These are phyloP conservation scores for Drosophila sproati DNA, from an alignment of 1,140 invertebrate species.

Conservation along the genomic window DNA sequence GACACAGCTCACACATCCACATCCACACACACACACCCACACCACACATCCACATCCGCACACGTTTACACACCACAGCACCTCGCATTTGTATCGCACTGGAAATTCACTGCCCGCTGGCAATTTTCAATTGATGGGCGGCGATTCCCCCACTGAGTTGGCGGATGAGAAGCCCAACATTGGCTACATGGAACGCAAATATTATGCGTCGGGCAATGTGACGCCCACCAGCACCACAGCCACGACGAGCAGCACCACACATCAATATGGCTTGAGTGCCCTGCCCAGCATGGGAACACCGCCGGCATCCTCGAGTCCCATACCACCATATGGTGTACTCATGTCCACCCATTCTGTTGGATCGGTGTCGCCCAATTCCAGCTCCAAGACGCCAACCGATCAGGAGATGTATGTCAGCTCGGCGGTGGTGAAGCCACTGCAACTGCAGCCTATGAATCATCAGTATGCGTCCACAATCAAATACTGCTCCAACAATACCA, in stretches of 20 bases:
- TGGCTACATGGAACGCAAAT: conserved; percentile 76
- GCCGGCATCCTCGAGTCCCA: conserved; percentile 75
- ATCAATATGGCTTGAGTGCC: conserved; percentile 59
- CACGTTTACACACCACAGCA: conserved; percentile 37
- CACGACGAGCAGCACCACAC: conserved; percentile 42
- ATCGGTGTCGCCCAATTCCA: conserved; percentile 68
- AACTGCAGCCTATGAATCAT: conserved; percentile 72
- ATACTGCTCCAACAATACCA: conserved; percentile 79
- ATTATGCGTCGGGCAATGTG: conserved; percentile 58
- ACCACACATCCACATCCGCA: conserved; percentile 40
- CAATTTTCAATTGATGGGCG: conserved; percentile 66
- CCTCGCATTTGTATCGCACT: conserved; percentile 58
- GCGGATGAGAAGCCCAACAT: conserved; percentile 76
- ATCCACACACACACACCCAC: conserved; percentile 23
- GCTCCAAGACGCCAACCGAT: conserved; percentile 67
- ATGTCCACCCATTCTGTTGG: conserved; percentile 64
- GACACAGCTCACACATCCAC: conserved; percentile 19
- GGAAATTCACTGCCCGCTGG: conserved; percentile 60
- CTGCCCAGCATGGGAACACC: conserved; percentile 73
- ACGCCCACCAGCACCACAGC: conserved; percentile 45
- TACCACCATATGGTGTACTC: conserved; percentile 61
- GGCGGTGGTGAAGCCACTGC: conserved; percentile 51
- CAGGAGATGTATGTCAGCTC: conserved; percentile 71
- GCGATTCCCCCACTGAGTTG: conserved; percentile 73
- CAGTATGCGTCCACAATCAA: conserved; percentile 81